Evolutionary conservation across 53 echinoderm and acorn worm genomes (phyloP).

Genomic region (Luidia sarsii): DNA sequence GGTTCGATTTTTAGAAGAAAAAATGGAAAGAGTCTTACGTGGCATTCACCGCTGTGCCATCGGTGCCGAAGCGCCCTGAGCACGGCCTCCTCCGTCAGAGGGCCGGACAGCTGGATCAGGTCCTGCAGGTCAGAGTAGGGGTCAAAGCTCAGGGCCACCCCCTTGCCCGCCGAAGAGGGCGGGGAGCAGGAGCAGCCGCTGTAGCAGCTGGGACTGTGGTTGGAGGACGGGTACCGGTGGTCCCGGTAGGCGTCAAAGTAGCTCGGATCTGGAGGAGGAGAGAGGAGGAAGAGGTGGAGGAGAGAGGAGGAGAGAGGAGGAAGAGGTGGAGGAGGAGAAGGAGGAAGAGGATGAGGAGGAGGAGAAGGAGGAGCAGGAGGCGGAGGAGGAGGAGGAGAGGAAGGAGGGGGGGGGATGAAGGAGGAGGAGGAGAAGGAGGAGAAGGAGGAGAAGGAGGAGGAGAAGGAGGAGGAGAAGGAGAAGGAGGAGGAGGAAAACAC

Average conservation of each 20-base stretch:
- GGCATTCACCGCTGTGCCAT: conserved; percentile 86
- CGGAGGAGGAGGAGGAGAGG: too few relatives aligned
- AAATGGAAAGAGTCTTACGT: conserved; percentile 75
- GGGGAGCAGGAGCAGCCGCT: conserved; percentile 71
- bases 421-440: too few relatives aligned
- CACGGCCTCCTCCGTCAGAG: conserved; percentile 82
- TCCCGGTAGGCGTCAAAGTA: conserved; percentile 78
- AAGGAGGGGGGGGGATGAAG: too few relatives aligned
- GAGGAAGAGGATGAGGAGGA: too few relatives aligned
- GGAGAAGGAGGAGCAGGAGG: too few relatives aligned
- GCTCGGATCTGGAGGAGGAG: conserved; percentile 84
- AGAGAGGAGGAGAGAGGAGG: background rate
- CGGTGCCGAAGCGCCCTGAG: conserved; percentile 79
- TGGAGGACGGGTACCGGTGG: conserved; percentile 73
- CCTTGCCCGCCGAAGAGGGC: conserved; percentile 57
- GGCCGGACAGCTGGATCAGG: conserved; percentile 87
- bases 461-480: too few relatives aligned
- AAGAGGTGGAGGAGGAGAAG: too few relatives aligned
- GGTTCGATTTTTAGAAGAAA: too few relatives aligned
- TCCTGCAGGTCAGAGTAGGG: conserved; percentile 77
- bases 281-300: background rate
- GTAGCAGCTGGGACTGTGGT: conserved; percentile 72
- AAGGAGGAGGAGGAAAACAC: background rate
- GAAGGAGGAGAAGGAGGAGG: too few relatives aligned
- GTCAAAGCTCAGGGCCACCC: conserved; percentile 62